phyloP scores from a whole-genome alignment of 2,888 invertebrate genomes.

The Nebria brevicollis region DNA sequence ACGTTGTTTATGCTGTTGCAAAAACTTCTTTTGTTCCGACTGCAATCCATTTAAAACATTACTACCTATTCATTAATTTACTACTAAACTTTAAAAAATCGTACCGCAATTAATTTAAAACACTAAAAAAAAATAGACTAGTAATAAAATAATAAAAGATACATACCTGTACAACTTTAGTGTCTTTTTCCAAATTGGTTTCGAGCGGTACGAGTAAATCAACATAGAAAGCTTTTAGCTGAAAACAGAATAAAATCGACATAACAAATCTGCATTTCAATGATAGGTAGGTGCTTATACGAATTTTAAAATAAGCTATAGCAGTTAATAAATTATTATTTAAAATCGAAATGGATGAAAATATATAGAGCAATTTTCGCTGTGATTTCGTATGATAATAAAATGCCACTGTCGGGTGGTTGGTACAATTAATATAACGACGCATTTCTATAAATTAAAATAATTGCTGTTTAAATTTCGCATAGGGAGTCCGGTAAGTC shows the following conservation, averaged over 20 bases:
- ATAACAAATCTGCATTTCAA: not conserved
- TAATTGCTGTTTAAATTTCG: conserved; percentile 48
- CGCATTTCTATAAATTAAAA: conserved; percentile 31
- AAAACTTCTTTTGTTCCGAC: conserved; percentile 92
- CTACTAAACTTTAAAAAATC: not conserved
- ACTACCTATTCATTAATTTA: not conserved
- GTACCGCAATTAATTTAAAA: not conserved
- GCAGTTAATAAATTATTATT: not conserved
- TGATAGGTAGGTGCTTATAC: not conserved
- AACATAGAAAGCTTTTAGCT: conserved; percentile 95
- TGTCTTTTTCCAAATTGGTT: conserved; percentile 93
- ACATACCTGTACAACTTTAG: conserved; percentile 88
- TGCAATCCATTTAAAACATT: conserved; percentile 60
- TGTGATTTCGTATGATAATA: not conserved
- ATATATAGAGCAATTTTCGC: not conserved
- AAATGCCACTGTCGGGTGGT: not conserved
- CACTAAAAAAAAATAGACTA: not conserved
- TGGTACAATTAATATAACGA: not conserved
- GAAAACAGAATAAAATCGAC: conserved; percentile 56
- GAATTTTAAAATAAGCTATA: too few relatives aligned
- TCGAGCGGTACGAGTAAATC: conserved; percentile 92
- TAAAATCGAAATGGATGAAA: not conserved
- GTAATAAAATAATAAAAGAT: conserved; percentile 34
- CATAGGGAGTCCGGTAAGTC: conserved; percentile 48
- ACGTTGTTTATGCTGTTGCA: conserved; percentile 91